A percentile compares a stretch with the other conserved stretches of the same genome.
phyloP scores from a whole-genome alignment of 2,888 invertebrate genomes.

The Caenorhabditis becei region DNA sequence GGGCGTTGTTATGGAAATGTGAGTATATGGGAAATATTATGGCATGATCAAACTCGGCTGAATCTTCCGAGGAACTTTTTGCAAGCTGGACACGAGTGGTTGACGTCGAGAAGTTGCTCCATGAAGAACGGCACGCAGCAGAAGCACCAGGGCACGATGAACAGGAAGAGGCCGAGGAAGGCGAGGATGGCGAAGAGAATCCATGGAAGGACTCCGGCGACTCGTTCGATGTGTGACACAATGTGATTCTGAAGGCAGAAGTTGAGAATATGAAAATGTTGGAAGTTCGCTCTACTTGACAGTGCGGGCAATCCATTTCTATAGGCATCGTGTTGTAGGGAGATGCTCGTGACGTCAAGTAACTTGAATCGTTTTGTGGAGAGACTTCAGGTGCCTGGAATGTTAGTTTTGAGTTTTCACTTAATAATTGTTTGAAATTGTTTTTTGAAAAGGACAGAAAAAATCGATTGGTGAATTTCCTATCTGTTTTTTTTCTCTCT shows the following conservation, averaged over 20 bases:
- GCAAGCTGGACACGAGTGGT: constrained; percentile 80
- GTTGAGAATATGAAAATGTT: background rate
- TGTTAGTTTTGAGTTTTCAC: background rate
- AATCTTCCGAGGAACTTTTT: constrained; percentile 78
- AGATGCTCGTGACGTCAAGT: constrained; percentile 36
- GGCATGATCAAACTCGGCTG: constrained; percentile 23
- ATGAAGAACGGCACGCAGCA: constrained; percentile 78
- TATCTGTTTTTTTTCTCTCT: background rate
- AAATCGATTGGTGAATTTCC: background rate
- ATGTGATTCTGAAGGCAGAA: constrained; percentile 72
- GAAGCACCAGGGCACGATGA: constrained; percentile 77
- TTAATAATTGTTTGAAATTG: no score
- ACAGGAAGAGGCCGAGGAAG: constrained; percentile 78
- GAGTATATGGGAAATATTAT: background rate
- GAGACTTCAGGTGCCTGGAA: constrained; percentile 16
- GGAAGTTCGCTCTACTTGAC: background rate
- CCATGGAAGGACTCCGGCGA: constrained; percentile 77
- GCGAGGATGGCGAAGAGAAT: constrained; percentile 65
- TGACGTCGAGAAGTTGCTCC: constrained; percentile 77
- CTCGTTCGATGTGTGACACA: constrained; percentile 75
- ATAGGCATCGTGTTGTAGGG: constrained; percentile 75
- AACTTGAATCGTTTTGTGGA: constrained; percentile 44
- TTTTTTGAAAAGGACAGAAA: background rate
- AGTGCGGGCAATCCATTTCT: constrained; percentile 80
- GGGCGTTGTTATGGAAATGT: constrained; percentile 14